Conservation (phyloP, 1,140 invertebrate genomes). For the Caenorhabditis latens region DNA sequence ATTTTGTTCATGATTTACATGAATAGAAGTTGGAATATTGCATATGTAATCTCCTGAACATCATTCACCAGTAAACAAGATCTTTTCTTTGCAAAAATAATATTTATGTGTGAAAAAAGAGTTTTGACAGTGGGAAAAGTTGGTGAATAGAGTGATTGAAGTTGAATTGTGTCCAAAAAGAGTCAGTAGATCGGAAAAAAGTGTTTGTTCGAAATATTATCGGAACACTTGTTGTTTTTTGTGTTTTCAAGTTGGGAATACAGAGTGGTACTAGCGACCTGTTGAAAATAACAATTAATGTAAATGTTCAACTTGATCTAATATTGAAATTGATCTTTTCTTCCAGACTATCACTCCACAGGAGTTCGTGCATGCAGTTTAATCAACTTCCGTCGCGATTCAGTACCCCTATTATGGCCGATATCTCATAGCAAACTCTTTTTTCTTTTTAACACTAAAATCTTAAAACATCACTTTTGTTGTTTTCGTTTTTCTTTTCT, state of each 20-base stretch:
- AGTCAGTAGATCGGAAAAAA: neutral
- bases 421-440: too few species aligned
- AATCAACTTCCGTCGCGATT: too few species aligned
- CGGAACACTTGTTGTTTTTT: neutral
- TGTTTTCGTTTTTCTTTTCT: neutral
- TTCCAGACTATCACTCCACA: too few species aligned
- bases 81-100: neutral
- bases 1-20: constrained; percentile 22
- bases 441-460: too few species aligned
- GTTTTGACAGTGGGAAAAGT: neutral
- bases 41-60: constrained; percentile 7
- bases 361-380: too few species aligned
- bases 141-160: neutral
- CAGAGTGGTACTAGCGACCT: neutral
- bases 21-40: neutral
- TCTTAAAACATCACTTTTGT: constrained; percentile 20
- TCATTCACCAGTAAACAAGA: neutral
- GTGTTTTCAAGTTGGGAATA: neutral
- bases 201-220: neutral
- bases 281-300: too few species aligned
- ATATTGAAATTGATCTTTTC: too few species aligned
- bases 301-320: too few species aligned
- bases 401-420: too few species aligned
- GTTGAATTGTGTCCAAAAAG: neutral
- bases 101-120: neutral